Evolutionary conservation across 2,113 vertebrate species (phyloP), one percentile per base, ranked within the genome.

Genomic region (Cromileptes altivelis): DNA sequence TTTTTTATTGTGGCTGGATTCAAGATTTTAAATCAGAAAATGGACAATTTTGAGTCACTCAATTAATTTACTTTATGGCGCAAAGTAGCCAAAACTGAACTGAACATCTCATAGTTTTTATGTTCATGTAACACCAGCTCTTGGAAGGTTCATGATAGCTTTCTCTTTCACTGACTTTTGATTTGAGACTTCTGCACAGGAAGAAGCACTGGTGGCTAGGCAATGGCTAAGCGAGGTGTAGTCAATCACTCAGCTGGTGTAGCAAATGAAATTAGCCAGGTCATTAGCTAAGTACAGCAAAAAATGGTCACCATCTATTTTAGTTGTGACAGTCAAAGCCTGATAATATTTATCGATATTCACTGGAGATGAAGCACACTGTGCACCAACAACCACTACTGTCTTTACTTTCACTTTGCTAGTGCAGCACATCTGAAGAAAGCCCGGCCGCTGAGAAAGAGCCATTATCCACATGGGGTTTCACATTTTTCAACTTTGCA

Each of bases 281-380:
- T 70, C 50, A 65, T 86, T 75, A 87, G 65, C 50, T 65, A 70
- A 64, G 75, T 74, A 53, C 67, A 70, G 56, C 47, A 79, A 47
- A 30, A 77, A 70, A 70, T 61, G 17, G 25, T n/a, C 47, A 50
- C 15, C 33, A 27, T 74, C 45, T 27, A 27, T 60, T 81, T 60
- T 18, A 71, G 17, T 15, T 72, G 53, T 10, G 23, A 42, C 56
- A 15, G 52, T 77, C 27, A n/a, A 17, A 27, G 42, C 40, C 49
- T 18, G 2, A 25, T 40, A 10, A 19, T 27, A 42, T 84, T 71
- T 42, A 37, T 23, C 81, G 58, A 70, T 61, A 60, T 67, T 81
- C 9, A 37, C 5, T 77, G 12, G 58, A 65, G 55, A 75, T 63
- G 30, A 69, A 69, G 49, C 61, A 37, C 6, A 12, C 50, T 65